Conservation (phyloP, 2,888 invertebrate genomes). For the Platycnemis pennipes region DNA sequence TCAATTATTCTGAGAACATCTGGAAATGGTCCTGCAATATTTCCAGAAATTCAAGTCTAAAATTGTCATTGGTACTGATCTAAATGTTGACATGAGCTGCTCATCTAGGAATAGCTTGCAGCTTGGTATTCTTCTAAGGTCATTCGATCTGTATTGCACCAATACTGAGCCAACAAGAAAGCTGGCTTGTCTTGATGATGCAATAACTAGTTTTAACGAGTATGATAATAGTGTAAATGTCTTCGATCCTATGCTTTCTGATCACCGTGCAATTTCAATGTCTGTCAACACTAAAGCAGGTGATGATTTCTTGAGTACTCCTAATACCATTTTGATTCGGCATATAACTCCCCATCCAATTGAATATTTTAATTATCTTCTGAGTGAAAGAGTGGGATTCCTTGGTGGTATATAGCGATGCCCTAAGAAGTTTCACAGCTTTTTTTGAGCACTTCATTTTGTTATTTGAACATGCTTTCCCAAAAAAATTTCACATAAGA, state of each 20-base stretch:
- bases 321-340: not conserved
- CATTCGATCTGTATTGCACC: too few relatives aligned
- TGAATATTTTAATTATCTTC: not conserved
- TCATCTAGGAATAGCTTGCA: too few relatives aligned
- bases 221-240: not conserved
- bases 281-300: not conserved
- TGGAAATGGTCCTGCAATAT: not conserved
- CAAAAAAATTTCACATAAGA: too few relatives aligned
- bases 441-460: too few relatives aligned
- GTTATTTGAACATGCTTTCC: too few relatives aligned
- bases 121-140: too few relatives aligned
- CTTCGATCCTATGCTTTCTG: not conserved
- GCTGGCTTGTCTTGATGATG: not conserved
- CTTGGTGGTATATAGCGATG: too few relatives aligned
- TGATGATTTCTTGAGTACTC: not conserved
- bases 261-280: too few relatives aligned
- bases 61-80: not conserved
- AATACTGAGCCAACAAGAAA: not conserved
- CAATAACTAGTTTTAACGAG: not conserved
- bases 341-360: not conserved
- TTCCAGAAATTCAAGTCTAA: not conserved
- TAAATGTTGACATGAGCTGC: not conserved
- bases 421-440: too few relatives aligned
- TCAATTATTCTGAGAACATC: too few relatives aligned
- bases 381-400: too few relatives aligned